phyloP scores from a whole-genome alignment of 2,797 vertebrate genomes.

The Prionace glauca region DNA sequence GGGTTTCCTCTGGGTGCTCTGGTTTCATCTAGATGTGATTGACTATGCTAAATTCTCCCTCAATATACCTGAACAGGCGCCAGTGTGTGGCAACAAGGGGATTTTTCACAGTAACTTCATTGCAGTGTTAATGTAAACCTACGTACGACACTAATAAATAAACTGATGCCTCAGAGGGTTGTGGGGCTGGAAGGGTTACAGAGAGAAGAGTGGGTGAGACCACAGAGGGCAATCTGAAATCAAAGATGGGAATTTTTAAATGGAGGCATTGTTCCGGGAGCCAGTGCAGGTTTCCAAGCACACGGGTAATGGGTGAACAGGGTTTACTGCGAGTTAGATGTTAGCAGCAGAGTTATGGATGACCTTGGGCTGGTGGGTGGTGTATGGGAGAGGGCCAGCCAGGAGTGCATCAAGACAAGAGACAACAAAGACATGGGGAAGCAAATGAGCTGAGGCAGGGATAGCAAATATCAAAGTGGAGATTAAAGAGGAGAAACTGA shows the following conservation, averaged over 20 bases:
- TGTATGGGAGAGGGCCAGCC: too few relatives aligned
- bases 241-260: neutral
- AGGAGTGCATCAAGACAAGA: neutral
- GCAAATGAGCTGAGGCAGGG: too few relatives aligned
- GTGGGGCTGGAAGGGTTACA: neutral
- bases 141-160: too few relatives aligned
- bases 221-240: neutral
- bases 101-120: too few relatives aligned
- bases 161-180: neutral
- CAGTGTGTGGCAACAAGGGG: too few relatives aligned
- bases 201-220: neutral
- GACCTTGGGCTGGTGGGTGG: neutral
- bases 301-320: neutral
- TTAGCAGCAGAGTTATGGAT: neutral
- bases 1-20: too few relatives aligned
- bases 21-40: too few relatives aligned
- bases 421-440: too few relatives aligned
- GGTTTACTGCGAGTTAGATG: neutral
- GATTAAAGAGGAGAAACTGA: neutral
- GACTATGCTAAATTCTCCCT: too few relatives aligned
- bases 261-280: neutral
- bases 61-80: too few relatives aligned
- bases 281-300: neutral
- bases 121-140: too few relatives aligned
- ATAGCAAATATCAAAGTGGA: too few relatives aligned